Conservation (phyloP, 1,140 invertebrate genomes). For the Eurosta solidaginis region DNA sequence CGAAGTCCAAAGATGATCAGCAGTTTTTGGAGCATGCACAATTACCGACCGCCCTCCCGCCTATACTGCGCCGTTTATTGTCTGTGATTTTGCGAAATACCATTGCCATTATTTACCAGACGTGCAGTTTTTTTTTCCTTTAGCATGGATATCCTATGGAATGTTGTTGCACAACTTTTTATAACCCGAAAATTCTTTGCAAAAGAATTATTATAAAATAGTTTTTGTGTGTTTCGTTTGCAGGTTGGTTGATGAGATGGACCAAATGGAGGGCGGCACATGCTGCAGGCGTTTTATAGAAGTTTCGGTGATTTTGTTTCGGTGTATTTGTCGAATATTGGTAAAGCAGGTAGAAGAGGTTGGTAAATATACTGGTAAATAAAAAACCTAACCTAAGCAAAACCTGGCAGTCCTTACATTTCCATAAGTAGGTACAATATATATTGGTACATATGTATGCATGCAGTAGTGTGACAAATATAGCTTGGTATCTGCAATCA, state of each 20-base stretch:
- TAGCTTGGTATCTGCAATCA: not conserved
- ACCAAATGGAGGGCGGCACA: not conserved
- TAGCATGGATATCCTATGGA: conserved; percentile 24
- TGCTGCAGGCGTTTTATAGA: not conserved
- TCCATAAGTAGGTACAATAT: not conserved
- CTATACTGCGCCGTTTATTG: not conserved
- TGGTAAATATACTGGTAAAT: not conserved
- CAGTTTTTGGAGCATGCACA: not conserved
- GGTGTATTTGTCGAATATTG: not conserved
- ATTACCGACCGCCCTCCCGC: too few species aligned
- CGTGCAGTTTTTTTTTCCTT: conserved; percentile 21
- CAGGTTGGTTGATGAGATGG: not conserved
- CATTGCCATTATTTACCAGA: conserved; percentile 9
- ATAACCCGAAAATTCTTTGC: conserved; percentile 10
- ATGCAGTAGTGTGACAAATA: not conserved
- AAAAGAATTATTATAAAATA: conserved; percentile 15
- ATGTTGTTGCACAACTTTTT: conserved; percentile 12
- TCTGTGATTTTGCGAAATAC: conserved; percentile 23
- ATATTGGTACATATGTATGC: not conserved
- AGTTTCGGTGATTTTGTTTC: too few species aligned
- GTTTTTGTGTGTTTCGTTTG: not conserved
- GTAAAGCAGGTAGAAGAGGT: not conserved
- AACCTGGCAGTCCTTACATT: too few species aligned
- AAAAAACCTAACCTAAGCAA: too few species aligned
- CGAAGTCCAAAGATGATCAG: not conserved